Percentiles rank a stretch among this genome's conserved stretches.
Conservation (phyloP, 35 echinoderm and acorn worm genomes). For the Nesometra sesokonis region DNA sequence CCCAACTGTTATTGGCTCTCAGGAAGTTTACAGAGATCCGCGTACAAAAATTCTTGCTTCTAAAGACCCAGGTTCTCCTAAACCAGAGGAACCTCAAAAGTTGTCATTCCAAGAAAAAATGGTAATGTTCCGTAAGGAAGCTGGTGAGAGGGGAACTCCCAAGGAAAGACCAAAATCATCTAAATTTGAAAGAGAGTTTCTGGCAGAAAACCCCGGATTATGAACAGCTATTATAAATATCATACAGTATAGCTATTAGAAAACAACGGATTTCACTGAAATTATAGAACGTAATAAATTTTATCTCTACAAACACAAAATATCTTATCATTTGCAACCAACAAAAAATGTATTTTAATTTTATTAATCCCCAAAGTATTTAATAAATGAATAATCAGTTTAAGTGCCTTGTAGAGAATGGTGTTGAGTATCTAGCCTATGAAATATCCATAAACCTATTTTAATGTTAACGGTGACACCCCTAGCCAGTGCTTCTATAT, state of each 20-base stretch:
- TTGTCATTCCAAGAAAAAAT: neutral
- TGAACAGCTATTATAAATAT: neutral
- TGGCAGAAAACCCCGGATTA: conserved; percentile 68
- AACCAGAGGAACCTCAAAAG: conserved; percentile 10
- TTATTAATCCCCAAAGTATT: no score
- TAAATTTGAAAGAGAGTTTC: conserved; percentile 85
- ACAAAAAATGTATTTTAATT: no score
- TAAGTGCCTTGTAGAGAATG: no score
- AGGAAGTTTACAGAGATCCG: conserved; percentile 86
- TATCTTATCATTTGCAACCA: no score
- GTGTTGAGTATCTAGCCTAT: no score
- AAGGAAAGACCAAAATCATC: conserved; percentile 53
- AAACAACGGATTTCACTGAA: no score
- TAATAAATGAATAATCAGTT: no score
- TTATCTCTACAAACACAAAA: no score
- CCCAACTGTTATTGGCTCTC: conserved; percentile 85
- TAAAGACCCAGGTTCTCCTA: conserved; percentile 20
- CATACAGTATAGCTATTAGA: neutral
- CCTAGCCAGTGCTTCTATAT: neutral
- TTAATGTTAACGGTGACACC: no score
- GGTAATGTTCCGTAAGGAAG: neutral
- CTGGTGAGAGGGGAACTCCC: conserved; percentile 30
- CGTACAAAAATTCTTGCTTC: conserved; percentile 29
- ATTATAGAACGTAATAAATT: no score
- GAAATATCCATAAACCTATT: no score